Evolutionary conservation across 2,797 vertebrate species (phyloP).

Genomic region (Falco columbarius): DNA sequence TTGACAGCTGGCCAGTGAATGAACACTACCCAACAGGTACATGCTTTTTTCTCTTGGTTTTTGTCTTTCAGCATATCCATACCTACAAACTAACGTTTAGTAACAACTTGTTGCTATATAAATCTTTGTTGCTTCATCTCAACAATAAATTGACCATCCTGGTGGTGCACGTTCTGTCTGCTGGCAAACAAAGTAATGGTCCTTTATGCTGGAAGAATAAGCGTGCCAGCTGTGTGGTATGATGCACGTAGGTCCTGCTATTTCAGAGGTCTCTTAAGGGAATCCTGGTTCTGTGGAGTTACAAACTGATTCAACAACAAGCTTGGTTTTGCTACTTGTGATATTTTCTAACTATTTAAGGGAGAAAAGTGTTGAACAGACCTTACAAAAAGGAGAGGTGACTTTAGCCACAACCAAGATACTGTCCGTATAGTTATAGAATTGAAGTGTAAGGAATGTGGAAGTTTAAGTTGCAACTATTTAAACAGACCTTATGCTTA

Average conservation of each 20-base stretch:
- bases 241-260: background rate
- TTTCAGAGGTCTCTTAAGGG: background rate
- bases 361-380: background rate
- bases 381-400: background rate
- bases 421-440: background rate
- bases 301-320: background rate
- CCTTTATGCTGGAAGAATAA: background rate
- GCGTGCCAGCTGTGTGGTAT: background rate
- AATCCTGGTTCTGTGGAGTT: constrained; percentile 8
- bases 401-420: background rate
- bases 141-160: background rate
- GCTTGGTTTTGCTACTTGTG: constrained; percentile 68
- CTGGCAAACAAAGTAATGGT: background rate
- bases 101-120: background rate
- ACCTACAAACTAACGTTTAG: background rate
- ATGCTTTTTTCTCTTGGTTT: background rate
- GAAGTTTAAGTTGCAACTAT: background rate
- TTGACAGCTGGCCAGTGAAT: constrained; percentile 97
- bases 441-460: background rate
- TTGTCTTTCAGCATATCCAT: background rate
- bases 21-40: constrained; percentile 97
- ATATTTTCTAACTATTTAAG: constrained; percentile 3
- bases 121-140: background rate
- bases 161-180: background rate
- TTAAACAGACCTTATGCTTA: background rate